phyloP scores from a whole-genome alignment of 2,888 invertebrate species.

The Odontothrips loti region DNA sequence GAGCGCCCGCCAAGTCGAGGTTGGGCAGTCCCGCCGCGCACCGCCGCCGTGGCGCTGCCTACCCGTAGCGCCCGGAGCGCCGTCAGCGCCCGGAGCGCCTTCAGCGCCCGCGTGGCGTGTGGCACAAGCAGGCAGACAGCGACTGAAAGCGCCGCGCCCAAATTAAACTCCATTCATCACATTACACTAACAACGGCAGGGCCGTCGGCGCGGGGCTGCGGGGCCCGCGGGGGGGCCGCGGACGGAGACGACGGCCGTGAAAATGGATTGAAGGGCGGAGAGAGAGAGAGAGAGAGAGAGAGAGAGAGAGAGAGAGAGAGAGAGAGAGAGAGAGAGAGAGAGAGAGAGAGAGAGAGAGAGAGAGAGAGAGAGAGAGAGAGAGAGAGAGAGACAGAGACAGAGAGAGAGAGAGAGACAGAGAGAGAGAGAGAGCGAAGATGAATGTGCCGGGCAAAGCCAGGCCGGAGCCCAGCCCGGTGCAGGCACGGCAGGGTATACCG shows the following conservation, averaged over 20 bases:
- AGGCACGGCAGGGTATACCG: no score
- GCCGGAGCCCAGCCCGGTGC: neutral
- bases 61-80: no score
- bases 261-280: conserved; percentile 34
- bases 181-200: conserved; percentile 24
- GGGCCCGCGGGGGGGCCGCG: conserved; percentile 1
- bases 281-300: conserved; percentile 35
- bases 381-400: conserved; percentile 10
- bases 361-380: conserved; percentile 24
- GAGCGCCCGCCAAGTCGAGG: no score
- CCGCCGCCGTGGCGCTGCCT: no score
- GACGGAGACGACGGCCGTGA: conserved; percentile 3
- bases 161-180: conserved; percentile 18
- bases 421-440: conserved; percentile 21
- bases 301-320: conserved; percentile 29
- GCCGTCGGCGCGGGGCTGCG: neutral
- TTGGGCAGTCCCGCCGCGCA: no score
- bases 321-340: conserved; percentile 30
- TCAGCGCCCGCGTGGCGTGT: no score
- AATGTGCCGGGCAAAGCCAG: neutral
- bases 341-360: conserved; percentile 29
- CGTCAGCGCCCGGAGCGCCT: no score
- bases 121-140: no score
- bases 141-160: no score
- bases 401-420: neutral